phyloP scores from a whole-genome alignment of 2,113 vertebrate genomes.

The Oostethus manadensis region DNA sequence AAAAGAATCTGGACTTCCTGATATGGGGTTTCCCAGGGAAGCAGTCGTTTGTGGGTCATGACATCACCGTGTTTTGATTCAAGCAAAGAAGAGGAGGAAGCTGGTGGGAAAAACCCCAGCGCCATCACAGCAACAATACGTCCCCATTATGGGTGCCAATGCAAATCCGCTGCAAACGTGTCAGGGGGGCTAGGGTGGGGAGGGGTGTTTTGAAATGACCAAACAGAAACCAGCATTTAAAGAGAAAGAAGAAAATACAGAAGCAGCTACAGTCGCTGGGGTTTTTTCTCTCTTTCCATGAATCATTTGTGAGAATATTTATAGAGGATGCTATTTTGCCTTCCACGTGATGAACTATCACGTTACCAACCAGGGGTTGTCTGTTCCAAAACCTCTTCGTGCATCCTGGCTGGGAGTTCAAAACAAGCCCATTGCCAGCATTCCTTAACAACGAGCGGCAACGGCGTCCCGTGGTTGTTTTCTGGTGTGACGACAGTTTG shows the following conservation, averaged over 20 bases:
- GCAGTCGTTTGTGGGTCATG: slow-evolving; percentile 58
- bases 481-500: slow-evolving; percentile 47
- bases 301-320: not conserved
- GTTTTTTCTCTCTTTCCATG: slow-evolving; percentile 17
- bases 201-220: not conserved
- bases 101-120: slow-evolving; percentile 58
- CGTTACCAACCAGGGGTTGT: slow-evolving; percentile 28
- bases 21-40: slow-evolving; percentile 67
- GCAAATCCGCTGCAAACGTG: slow-evolving; percentile 55
- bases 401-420: slow-evolving; percentile 40
- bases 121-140: slow-evolving; percentile 41
- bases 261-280: slow-evolving; percentile 11
- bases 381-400: slow-evolving; percentile 1
- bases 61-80: slow-evolving; percentile 68
- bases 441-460: slow-evolving; percentile 39
- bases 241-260: slow-evolving; percentile 5
- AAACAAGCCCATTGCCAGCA: slow-evolving; percentile 27
- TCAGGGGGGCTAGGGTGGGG: not conserved
- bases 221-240: slow-evolving; percentile 22
- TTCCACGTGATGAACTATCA: slow-evolving; percentile 17
- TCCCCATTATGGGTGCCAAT: slow-evolving; percentile 26
- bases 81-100: slow-evolving; percentile 23
- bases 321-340: slow-evolving; percentile 5
- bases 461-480: slow-evolving; percentile 33
- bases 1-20: slow-evolving; percentile 45